phyloP scores from a whole-genome alignment of 2,888 invertebrate species.

The Cheilosia urbana region DNA sequence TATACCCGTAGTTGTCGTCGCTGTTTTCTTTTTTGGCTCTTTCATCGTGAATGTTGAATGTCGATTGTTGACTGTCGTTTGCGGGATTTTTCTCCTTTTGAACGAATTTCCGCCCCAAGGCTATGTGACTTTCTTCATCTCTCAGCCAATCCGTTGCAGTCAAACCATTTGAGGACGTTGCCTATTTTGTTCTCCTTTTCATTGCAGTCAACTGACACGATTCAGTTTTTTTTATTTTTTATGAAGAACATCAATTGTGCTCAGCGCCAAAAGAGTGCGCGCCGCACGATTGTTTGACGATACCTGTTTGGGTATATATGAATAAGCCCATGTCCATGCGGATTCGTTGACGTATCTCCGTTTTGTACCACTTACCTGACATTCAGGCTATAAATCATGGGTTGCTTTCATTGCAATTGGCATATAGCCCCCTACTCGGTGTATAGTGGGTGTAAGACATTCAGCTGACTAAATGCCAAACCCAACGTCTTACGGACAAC shows the following conservation, averaged over 20 bases:
- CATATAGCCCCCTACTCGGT: constrained; percentile 5
- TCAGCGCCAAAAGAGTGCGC: constrained; percentile 1
- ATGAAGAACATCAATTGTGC: constrained; percentile 59
- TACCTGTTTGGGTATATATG: constrained; percentile 22
- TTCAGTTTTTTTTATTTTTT: constrained; percentile 31
- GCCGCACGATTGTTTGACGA: constrained; percentile 15
- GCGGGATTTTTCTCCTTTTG: constrained; percentile 35
- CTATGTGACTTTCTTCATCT: constrained; percentile 64
- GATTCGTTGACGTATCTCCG: constrained; percentile 6
- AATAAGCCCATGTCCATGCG: constrained; percentile 17
- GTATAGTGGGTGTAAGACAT: constrained; percentile 36
- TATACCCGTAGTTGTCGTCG: not conserved
- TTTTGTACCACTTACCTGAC: constrained; percentile 59
- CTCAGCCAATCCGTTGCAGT: constrained; percentile 52
- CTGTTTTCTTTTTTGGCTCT: constrained; percentile 4
- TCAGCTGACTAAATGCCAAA: constrained; percentile 36
- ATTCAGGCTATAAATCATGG: constrained; percentile 65
- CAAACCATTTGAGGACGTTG: constrained; percentile 60
- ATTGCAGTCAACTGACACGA: constrained; percentile 54
- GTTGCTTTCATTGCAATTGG: constrained; percentile 29
- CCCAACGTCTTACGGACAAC: constrained; percentile 9
- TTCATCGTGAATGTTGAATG: constrained; percentile 4
- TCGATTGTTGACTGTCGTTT: constrained; percentile 17
- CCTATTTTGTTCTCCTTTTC: constrained; percentile 1
- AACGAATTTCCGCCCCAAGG: constrained; percentile 45